A percentile compares a stretch with the other conserved stretches of the same genome.
Conservation (phyloP, 2,797 vertebrate genomes). For the Etheostoma nigrum region DNA sequence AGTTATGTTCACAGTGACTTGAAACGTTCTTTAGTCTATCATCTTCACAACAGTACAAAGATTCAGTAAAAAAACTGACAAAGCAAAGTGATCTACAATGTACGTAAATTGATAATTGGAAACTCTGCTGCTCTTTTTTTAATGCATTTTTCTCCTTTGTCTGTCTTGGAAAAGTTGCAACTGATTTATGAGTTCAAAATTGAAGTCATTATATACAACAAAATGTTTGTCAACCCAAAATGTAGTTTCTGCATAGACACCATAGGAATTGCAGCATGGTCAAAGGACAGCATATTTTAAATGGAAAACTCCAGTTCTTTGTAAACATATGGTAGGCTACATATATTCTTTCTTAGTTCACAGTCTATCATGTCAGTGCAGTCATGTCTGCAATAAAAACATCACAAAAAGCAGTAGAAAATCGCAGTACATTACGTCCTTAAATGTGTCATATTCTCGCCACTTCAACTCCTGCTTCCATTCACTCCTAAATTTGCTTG, state of each 20-base stretch:
- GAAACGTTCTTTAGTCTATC: constrained; percentile 5
- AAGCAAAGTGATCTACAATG: not conserved
- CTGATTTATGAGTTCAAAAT: constrained; percentile 14
- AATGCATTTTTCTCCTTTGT: not conserved
- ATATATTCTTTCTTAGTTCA: too few species aligned
- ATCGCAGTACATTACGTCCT: too few species aligned
- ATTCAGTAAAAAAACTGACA: not conserved
- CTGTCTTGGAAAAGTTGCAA: not conserved
- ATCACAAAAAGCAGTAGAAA: too few species aligned
- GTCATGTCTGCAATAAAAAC: too few species aligned
- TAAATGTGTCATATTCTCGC: too few species aligned
- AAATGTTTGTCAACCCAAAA: not conserved
- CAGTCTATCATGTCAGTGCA: too few species aligned
- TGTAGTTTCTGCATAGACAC: not conserved
- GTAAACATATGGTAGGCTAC: too few species aligned
- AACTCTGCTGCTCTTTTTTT: not conserved
- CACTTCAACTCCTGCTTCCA: too few species aligned
- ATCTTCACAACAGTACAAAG: not conserved
- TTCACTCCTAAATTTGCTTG: too few species aligned
- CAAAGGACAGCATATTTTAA: constrained; percentile 1
- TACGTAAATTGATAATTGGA: not conserved
- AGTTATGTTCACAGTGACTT: constrained; percentile 9
- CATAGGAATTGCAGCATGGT: not conserved
- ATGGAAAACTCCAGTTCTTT: too few species aligned
- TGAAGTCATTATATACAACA: not conserved